These are phyloP conservation scores for Furcula furcula DNA, from an alignment of 2,888 invertebrate species.

Conservation along the genomic window DNA sequence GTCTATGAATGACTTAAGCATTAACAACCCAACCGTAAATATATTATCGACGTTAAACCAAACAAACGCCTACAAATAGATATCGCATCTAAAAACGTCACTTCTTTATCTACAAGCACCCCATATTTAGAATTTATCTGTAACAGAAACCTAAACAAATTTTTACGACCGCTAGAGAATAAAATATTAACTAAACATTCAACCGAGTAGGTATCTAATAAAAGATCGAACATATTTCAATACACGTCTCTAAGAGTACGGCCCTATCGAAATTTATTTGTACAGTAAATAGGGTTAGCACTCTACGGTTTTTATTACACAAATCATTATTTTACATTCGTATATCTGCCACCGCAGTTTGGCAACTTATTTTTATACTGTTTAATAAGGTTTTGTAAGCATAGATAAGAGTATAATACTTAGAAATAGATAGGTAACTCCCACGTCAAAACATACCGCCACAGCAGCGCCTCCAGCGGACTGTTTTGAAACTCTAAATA, in stretches of 20 bases:
- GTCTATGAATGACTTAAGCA: too few species aligned
- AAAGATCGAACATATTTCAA: slow-evolving; percentile 64
- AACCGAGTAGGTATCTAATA: slow-evolving; percentile 49
- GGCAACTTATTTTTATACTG: too few species aligned
- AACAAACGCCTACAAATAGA: background rate
- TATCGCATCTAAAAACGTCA: background rate
- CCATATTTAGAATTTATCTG: slow-evolving; percentile 1
- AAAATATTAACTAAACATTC: slow-evolving; percentile 44
- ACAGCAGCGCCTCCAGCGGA: too few species aligned
- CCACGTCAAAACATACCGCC: too few species aligned
- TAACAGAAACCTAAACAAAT: background rate
- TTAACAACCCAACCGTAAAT: background rate
- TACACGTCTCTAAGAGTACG: slow-evolving; percentile 52
- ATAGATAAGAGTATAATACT: too few species aligned
- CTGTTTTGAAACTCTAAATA: too few species aligned
- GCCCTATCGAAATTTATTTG: slow-evolving; percentile 66
- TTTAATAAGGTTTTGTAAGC: too few species aligned
- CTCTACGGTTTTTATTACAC: too few species aligned
- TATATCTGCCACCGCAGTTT: too few species aligned
- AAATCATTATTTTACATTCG: too few species aligned
- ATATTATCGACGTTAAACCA: background rate
- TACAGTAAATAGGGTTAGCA: slow-evolving; percentile 36
- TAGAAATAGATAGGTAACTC: too few species aligned
- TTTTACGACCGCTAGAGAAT: slow-evolving; percentile 13
- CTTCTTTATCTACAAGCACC: background rate